Evolutionary conservation across 2,888 invertebrate species (phyloP), one percentile per base, ranked within the genome.

Genomic region (Boloria selene): DNA sequence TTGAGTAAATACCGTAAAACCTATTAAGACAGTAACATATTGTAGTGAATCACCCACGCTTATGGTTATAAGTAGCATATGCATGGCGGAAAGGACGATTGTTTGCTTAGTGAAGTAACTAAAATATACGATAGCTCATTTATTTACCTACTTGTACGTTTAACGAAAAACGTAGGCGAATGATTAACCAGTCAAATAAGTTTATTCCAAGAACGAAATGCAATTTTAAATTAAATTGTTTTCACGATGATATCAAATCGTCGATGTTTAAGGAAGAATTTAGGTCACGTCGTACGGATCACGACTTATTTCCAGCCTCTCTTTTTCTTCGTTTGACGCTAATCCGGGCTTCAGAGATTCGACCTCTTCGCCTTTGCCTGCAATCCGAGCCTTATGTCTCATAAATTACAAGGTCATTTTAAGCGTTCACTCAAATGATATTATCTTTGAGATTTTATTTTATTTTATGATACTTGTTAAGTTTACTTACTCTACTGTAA

Each of bases 251-350:
- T 88, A 89, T 90, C 86, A 88, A 87, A 89, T 88, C 84, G 87
- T 80, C 86, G 85, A 87, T 89, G 87, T 88, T 89, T 87, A 88
- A 86, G 84, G 78, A 85, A 79, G 84, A 86, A 90, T 90, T 87
- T 89, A 82, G 90, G 91, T 88, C 90, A 90, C 90, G 91, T 90
- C 85, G 86, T 83, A 74, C 82, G 90, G 90, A 90, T 90, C 90
- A 90, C 86, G 87, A 85, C 86, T 89, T 88, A 89, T 90, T 90
- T 85, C 86, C 84, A 83, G 87, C 86, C 85, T 85, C 88, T 84
- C 88, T 89, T 90, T 90, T 88, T 90, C 89, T 89, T 88, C 90
- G 89, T 89, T 89, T 88, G 90, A 85, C 87, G 87, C 82, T 89
- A 89, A 90, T 90, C 90, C 90, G 85, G 86, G 83, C 86, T 79